Evolutionary conservation across 1,140 invertebrate species (phyloP).

Genomic region (Oppia nitens): DNA sequence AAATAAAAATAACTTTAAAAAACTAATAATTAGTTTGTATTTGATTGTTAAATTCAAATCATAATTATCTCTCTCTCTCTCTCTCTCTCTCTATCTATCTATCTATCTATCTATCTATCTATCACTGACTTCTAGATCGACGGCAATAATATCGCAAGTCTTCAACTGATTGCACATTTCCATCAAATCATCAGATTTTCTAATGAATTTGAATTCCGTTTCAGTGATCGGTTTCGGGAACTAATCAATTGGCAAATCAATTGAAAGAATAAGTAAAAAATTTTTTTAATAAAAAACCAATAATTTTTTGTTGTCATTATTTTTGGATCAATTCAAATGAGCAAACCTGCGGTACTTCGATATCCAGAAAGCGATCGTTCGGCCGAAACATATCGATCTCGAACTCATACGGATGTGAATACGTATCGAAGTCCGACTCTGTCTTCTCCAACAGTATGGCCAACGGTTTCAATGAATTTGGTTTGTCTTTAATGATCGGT

Average conservation of each 20-base stretch:
- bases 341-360: conserved; percentile 22
- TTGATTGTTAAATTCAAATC: conserved; percentile 1
- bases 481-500: conserved; percentile 67
- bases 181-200: conserved; percentile 43
- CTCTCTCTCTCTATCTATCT: too few species aligned
- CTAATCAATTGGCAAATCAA: not conserved
- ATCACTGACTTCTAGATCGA: conserved; percentile 56
- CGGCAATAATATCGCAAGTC: conserved; percentile 49
- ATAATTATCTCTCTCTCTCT: conserved; percentile 11
- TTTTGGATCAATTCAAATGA: too few species aligned
- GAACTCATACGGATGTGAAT: conserved; percentile 71
- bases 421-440: conserved; percentile 38
- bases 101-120: too few species aligned
- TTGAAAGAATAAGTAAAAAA: too few species aligned
- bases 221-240: conserved; percentile 35
- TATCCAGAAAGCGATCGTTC: conserved; percentile 20
- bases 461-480: conserved; percentile 66
- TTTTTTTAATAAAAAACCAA: too few species aligned
- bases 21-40: conserved; percentile 6
- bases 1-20: conserved; percentile 1
- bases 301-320: too few species aligned
- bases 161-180: conserved; percentile 46
- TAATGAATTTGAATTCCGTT: conserved; percentile 48
- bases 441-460: conserved; percentile 47
- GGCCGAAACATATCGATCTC: conserved; percentile 47